phyloP scores from a whole-genome alignment of 1,140 invertebrate species.

The Halotydeus destructor region DNA sequence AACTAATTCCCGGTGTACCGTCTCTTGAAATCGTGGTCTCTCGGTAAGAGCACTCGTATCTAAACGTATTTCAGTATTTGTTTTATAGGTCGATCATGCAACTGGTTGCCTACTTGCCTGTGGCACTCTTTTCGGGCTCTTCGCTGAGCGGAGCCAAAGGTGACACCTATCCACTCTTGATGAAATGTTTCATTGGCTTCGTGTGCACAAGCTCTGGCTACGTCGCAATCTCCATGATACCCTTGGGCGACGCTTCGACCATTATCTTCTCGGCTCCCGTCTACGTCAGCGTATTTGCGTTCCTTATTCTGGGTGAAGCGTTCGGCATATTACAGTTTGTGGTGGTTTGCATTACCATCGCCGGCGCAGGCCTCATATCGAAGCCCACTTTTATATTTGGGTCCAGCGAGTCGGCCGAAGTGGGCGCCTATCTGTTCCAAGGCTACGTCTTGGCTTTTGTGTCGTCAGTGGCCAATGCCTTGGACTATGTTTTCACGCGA shows the following conservation, averaged over 20 bases:
- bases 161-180: not conserved
- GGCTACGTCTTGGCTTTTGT: constrained; percentile 56
- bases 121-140: not conserved
- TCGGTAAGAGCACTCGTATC: too few relatives aligned
- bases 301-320: constrained; percentile 30
- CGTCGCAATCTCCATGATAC: constrained; percentile 24
- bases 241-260: constrained; percentile 34
- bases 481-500: constrained; percentile 57
- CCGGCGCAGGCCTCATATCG: constrained; percentile 30
- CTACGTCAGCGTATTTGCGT: constrained; percentile 31
- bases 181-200: not conserved
- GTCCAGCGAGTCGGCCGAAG: constrained; percentile 5
- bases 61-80: too few relatives aligned
- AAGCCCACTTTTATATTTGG: constrained; percentile 30
- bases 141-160: not conserved
- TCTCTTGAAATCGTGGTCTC: constrained; percentile 5
- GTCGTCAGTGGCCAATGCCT: constrained; percentile 62
- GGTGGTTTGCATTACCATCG: constrained; percentile 26
- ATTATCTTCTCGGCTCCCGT: constrained; percentile 35
- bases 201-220: not conserved
- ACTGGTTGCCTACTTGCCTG: not conserved
- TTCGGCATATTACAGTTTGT: constrained; percentile 30
- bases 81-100: not conserved
- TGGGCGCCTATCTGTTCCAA: constrained; percentile 31
- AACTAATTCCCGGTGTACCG: constrained; percentile 7